Base-by-base conservation (phyloP, 37 sponge, comb jelly and placozoan genomes). In the Ianthella basta region DNA sequence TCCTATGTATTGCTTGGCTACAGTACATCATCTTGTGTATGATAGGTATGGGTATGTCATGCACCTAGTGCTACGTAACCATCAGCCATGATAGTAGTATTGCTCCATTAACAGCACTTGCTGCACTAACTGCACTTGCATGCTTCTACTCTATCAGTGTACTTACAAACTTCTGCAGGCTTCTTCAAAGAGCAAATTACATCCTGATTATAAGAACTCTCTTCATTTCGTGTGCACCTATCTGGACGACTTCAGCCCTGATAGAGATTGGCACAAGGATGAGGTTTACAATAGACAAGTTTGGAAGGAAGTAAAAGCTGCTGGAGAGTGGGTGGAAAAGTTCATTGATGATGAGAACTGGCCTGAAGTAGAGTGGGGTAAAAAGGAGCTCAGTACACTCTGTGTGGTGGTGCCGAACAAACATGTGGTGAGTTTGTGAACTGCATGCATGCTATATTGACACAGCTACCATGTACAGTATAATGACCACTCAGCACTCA, bases 211-310 rank as follows among this genome's bases (percentile, higher is more conserved):
- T 36, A 37, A 30, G 13, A 82, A 33, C 61, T 80, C 92, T n/a
- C 81, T 92, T 10, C 23, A 57, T 21, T 92, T 92, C 66, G 79
- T 83, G 40, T 88, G 89, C 80, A 69, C 92, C 25, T 79, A 70
- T 55, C n/a, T 83, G 1, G 80, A 86, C 59, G 57, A 77, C 6
- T 77, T 30, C 50, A 44, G 50, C 6, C 70, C 70, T 18, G 18
- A 24, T 41, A 16, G 41, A 24, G 30, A 60, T 18, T 68, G 57
- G 0, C 34, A 74, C 33, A 35, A 55, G 25, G 29, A 37, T n/a
- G 77, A 87, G 16, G 41, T 35, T 59, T 73, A 50, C 15, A 30
- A 8, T 3, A 61, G 83, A 36, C 18, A 29, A 0, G 53, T 55
- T 66, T 75, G 69, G n/a, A 23, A 32, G 23, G 93, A 93, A 44